Conservation (phyloP, 2,113 vertebrate species). For the Chionodraco myersi region DNA sequence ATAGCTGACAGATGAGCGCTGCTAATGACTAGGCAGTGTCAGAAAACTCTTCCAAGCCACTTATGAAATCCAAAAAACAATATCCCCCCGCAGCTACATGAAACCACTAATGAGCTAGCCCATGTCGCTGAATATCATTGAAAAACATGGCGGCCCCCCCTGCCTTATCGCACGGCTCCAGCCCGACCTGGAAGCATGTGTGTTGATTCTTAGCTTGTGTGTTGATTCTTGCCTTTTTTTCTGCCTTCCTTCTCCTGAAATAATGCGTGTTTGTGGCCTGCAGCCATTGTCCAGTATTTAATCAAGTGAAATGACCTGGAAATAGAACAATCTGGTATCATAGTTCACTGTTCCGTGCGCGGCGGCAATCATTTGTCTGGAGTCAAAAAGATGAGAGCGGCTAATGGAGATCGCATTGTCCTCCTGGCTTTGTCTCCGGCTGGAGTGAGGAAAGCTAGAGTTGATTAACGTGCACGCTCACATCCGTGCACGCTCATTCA, state of each 20-base stretch:
- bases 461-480: conserved; percentile 36
- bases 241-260: not conserved
- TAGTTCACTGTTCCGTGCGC: conserved; percentile 48
- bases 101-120: conserved; percentile 36
- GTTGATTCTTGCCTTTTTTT: too few relatives aligned
- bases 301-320: conserved; percentile 66
- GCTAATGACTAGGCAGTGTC: too few relatives aligned
- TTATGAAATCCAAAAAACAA: conserved; percentile 9
- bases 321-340: conserved; percentile 63
- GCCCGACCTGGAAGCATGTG: conserved; percentile 53
- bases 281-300: conserved; percentile 60
- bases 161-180: conserved; percentile 50
- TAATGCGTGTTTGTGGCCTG: conserved; percentile 44
- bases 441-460: conserved; percentile 25
- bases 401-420: conserved; percentile 50
- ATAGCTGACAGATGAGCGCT: too few relatives aligned
- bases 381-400: conserved; percentile 47
- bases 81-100: conserved; percentile 1
- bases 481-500: not conserved
- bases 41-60: not conserved
- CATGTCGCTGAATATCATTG: conserved; percentile 32
- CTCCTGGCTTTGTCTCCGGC: conserved; percentile 40
- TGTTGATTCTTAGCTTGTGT: conserved; percentile 41
- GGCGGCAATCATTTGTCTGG: conserved; percentile 56
- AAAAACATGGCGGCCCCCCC: conserved; percentile 20